Evolutionary conservation across 37 sponge, comb jelly and placozoan genomes (phyloP).

Genomic region (Chondrosia reniformis): DNA sequence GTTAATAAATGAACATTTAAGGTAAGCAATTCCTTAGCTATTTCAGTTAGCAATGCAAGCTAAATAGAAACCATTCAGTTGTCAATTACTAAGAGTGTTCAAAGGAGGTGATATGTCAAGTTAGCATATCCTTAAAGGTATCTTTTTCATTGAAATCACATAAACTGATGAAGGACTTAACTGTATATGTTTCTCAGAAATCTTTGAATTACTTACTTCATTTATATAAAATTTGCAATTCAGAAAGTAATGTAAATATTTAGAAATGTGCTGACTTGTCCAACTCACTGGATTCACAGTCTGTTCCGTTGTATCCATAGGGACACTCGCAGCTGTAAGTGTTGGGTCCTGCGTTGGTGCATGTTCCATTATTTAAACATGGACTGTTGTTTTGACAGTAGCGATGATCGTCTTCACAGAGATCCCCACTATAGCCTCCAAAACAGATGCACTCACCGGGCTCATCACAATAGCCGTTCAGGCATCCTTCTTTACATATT

Average conservation of each 20-base stretch:
- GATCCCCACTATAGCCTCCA: background rate
- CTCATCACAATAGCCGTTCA: conserved; percentile 20
- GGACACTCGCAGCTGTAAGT: conserved; percentile 42
- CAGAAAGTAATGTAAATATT: background rate
- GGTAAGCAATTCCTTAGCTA: no score
- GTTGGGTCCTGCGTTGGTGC: background rate
- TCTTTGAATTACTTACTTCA: no score
- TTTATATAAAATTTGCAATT: background rate
- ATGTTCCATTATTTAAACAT: background rate
- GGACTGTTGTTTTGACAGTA: conserved; percentile 8
- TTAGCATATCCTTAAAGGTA: no score
- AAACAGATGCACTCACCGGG: conserved; percentile 44
- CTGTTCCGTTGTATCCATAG: conserved; percentile 36
- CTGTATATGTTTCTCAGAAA: no score
- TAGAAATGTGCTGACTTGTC: background rate
- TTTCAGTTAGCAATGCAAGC: no score
- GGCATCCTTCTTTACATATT: conserved; percentile 30
- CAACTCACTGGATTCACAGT: conserved; percentile 38
- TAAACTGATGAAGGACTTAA: no score
- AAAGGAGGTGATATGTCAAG: no score
- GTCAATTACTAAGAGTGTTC: no score
- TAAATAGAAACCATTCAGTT: no score
- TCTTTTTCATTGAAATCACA: no score
- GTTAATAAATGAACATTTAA: no score
- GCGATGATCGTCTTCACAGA: background rate